Conservation (phyloP, 2,797 vertebrate genomes). For the Anguilla megastoma region DNA sequence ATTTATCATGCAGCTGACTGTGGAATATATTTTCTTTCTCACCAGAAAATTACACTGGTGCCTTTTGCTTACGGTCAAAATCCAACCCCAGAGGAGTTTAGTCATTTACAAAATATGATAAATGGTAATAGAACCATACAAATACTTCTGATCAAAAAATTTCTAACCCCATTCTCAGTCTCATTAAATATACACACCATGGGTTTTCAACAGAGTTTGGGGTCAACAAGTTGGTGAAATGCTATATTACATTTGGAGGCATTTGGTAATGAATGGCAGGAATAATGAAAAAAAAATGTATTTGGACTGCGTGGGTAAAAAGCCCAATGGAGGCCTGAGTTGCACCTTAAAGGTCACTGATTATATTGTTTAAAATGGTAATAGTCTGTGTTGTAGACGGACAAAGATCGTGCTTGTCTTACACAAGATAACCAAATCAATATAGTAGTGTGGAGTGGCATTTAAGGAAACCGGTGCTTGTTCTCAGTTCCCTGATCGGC, state of each 20-base stretch:
- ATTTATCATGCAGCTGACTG: not conserved
- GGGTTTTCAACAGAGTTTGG: not conserved
- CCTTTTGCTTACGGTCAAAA: not conserved
- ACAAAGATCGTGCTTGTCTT: not conserved
- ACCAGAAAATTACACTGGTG: not conserved
- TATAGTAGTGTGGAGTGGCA: not conserved
- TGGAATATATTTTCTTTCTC: not conserved
- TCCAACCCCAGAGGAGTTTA: not conserved
- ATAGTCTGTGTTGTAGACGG: not conserved
- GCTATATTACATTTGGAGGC: no score
- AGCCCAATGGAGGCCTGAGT: not conserved
- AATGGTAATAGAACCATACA: not conserved
- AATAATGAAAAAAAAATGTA: not conserved
- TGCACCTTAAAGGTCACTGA: not conserved
- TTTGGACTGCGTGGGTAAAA: not conserved
- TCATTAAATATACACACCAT: not conserved
- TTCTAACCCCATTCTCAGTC: constrained; percentile 36
- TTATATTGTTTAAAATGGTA: not conserved
- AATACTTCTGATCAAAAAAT: not conserved
- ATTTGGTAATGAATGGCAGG: not conserved
- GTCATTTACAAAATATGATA: not conserved
- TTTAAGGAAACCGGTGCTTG: not conserved
- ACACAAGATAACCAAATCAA: not conserved
- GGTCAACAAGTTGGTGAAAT: no score
- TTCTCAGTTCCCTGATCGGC: no score